Evolutionary conservation across 1,140 invertebrate genomes (phyloP).

Genomic region (Cotesia glomerata): DNA sequence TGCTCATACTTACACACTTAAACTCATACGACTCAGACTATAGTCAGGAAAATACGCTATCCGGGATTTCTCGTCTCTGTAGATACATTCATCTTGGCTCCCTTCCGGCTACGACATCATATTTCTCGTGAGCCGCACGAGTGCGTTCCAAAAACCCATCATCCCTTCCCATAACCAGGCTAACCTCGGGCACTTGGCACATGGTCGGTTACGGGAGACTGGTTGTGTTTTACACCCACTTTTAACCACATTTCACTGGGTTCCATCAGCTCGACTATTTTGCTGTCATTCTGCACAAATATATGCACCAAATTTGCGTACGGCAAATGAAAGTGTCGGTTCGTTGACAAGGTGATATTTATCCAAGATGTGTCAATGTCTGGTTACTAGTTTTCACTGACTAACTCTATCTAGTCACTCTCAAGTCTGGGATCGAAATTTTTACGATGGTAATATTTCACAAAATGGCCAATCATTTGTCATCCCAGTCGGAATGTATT

Average conservation of each 20-base stretch:
- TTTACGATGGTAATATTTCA: not conserved
- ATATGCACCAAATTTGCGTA: not conserved
- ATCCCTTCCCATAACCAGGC: not conserved
- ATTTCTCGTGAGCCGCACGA: conserved; percentile 23
- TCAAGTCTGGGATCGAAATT: not conserved
- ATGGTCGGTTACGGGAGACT: too few relatives aligned
- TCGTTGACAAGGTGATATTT: not conserved
- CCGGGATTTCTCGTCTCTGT: conserved; percentile 34
- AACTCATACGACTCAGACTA: not conserved
- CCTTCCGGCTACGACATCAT: conserved; percentile 34
- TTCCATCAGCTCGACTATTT: not conserved
- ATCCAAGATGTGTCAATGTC: not conserved
- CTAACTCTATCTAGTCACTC: not conserved
- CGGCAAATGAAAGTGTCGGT: conserved; percentile 1
- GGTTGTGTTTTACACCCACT: not conserved
- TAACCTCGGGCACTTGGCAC: too few relatives aligned
- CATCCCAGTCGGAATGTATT: too few relatives aligned
- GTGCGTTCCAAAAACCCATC: not conserved
- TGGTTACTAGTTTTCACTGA: too few relatives aligned
- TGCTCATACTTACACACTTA: too few relatives aligned
- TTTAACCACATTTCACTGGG: not conserved
- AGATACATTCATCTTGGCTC: conserved; percentile 32
- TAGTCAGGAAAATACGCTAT: conserved; percentile 33
- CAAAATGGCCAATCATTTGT: too few relatives aligned
- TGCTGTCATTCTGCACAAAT: not conserved